phyloP scores from a whole-genome alignment of 1,140 invertebrate species.

The Euwallacea similis region DNA sequence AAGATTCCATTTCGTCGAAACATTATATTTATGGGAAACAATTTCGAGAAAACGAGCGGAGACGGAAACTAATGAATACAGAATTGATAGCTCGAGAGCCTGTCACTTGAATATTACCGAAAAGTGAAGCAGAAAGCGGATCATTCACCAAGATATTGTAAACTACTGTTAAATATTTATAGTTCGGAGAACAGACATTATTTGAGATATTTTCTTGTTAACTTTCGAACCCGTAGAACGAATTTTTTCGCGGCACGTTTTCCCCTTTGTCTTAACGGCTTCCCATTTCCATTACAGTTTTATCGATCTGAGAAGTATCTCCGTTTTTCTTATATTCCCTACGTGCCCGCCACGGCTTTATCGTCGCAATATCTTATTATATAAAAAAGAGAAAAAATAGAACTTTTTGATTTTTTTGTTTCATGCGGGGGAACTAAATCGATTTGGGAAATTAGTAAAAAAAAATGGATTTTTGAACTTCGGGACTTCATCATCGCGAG shows the following conservation, averaged over 20 bases:
- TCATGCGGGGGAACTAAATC: neutral
- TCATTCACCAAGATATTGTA: conserved; percentile 15
- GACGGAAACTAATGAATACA: conserved; percentile 31
- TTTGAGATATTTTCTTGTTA: conserved; percentile 35
- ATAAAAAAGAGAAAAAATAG: conserved; percentile 10
- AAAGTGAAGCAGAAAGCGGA: neutral
- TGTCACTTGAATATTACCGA: conserved; percentile 27
- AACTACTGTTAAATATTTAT: conserved; percentile 33
- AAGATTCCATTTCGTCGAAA: conserved; percentile 13
- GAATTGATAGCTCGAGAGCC: conserved; percentile 20
- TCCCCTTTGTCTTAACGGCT: conserved; percentile 35
- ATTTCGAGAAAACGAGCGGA: conserved; percentile 21
- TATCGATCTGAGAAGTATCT: conserved; percentile 35
- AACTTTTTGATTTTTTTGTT: conserved; percentile 2
- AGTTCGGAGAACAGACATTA: conserved; percentile 13
- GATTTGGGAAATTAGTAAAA: too few relatives aligned
- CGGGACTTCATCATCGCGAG: too few relatives aligned
- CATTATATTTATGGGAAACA: conserved; percentile 30
- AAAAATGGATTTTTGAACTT: too few relatives aligned
- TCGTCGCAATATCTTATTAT: conserved; percentile 24
- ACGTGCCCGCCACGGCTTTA: conserved; percentile 23
- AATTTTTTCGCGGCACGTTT: conserved; percentile 35
- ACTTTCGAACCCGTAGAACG: conserved; percentile 25
- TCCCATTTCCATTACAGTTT: conserved; percentile 36
- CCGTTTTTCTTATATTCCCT: conserved; percentile 34